These are phyloP conservation scores for Drosophila mulleri DNA, from an alignment of 2,888 invertebrate species.

Conservation along the genomic window DNA sequence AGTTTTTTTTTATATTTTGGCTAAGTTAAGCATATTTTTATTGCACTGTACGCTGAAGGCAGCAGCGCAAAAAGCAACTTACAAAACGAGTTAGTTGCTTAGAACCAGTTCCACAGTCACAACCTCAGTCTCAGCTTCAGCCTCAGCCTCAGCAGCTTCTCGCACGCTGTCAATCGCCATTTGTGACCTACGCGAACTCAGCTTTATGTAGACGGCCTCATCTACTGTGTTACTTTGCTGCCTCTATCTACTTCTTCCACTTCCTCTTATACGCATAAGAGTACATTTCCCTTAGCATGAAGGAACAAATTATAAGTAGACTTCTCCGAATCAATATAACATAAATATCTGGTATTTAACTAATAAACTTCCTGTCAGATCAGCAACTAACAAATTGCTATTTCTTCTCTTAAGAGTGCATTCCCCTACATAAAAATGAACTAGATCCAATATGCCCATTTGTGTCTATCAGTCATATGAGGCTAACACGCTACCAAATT, in stretches of 20 bases:
- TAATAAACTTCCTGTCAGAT: neutral
- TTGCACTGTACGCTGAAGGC: constrained; percentile 29
- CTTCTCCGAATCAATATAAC: too few species aligned
- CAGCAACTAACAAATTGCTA: neutral
- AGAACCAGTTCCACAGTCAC: constrained; percentile 61
- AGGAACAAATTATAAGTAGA: too few species aligned
- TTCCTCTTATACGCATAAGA: constrained; percentile 9
- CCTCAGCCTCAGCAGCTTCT: constrained; percentile 37
- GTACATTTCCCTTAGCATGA: neutral
- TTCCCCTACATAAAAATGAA: neutral
- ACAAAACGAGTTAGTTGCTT: constrained; percentile 71
- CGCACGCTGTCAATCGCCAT: constrained; percentile 8
- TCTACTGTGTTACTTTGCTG: constrained; percentile 1
- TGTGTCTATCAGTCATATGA: neutral
- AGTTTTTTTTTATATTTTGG: constrained; percentile 43
- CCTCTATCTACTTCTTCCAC: constrained; percentile 1
- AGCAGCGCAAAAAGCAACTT: constrained; percentile 25
- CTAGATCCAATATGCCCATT: constrained; percentile 5
- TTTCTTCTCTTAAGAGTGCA: neutral
- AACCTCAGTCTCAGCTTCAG: neutral
- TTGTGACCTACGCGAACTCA: constrained; percentile 11
- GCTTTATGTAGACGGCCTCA: neutral
- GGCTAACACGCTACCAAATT: constrained; percentile 1
- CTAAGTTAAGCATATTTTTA: constrained; percentile 20
- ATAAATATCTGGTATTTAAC: too few species aligned